Conservation (phyloP, 2,797 vertebrate genomes). For the Hephaestus fuliginosus region DNA sequence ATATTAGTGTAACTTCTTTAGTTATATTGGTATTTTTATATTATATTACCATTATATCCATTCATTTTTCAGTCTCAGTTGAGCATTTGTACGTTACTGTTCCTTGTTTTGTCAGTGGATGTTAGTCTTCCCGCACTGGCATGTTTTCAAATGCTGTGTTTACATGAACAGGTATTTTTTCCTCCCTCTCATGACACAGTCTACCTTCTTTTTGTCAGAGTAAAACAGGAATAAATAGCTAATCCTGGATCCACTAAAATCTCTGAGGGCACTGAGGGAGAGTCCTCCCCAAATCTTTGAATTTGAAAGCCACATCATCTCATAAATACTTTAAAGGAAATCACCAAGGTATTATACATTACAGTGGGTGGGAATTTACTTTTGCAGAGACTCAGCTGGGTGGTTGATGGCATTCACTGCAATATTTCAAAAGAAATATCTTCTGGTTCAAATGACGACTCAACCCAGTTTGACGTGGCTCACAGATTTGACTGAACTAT, state of each 20-base stretch:
- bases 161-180: neutral
- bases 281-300: conserved; percentile 35
- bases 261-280: conserved; percentile 1
- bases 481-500: conserved; percentile 59
- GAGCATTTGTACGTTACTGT: neutral
- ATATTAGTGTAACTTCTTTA: neutral
- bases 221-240: conserved; percentile 38
- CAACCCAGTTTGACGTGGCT: conserved; percentile 46
- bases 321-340: conserved; percentile 51
- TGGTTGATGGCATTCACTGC: conserved; percentile 53
- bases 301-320: conserved; percentile 50
- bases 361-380: conserved; percentile 49
- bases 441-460: conserved; percentile 43
- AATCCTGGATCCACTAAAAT: conserved; percentile 40
- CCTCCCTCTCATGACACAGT: conserved; percentile 14
- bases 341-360: conserved; percentile 41
- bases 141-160: conserved; percentile 11
- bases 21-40: neutral
- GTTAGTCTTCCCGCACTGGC: neutral
- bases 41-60: neutral
- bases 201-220: conserved; percentile 22
- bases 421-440: conserved; percentile 54
- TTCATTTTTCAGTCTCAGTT: neutral
- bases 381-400: conserved; percentile 28
- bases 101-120: neutral